phyloP scores from a whole-genome alignment of 2,888 invertebrate species.

The Cephus sareptanus region DNA sequence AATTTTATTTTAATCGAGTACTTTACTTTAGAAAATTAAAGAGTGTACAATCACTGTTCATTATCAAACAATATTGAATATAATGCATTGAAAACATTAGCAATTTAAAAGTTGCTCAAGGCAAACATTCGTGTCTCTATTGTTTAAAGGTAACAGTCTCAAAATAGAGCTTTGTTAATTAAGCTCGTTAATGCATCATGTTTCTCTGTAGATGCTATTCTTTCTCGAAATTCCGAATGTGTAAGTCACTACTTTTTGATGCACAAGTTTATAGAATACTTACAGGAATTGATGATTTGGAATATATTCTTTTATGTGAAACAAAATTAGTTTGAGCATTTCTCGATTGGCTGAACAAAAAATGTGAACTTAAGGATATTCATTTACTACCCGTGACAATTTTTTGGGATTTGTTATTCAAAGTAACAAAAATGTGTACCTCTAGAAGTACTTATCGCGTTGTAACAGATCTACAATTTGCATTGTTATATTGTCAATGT shows the following conservation, averaged over 20 bases:
- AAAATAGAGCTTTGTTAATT: background rate
- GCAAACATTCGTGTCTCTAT: background rate
- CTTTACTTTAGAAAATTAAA: background rate
- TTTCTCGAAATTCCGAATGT: background rate
- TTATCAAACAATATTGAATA: background rate
- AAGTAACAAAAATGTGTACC: background rate
- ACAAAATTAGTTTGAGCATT: background rate
- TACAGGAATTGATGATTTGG: background rate
- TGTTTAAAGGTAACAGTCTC: background rate
- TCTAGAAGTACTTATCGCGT: background rate
- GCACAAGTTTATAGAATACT: background rate
- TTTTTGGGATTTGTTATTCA: background rate
- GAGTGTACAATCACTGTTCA: background rate
- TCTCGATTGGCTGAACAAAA: background rate
- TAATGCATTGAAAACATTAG: background rate
- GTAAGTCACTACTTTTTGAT: background rate
- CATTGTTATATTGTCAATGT: background rate
- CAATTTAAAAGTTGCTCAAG: background rate
- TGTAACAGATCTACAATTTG: background rate
- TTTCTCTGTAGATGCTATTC: background rate
- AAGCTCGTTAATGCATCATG: background rate
- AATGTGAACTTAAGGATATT: background rate
- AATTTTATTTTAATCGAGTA: no score
- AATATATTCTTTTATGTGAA: background rate
- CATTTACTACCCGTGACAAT: background rate